phyloP scores from a whole-genome alignment of 2,797 vertebrate species.

The Enteromius treurensis region DNA sequence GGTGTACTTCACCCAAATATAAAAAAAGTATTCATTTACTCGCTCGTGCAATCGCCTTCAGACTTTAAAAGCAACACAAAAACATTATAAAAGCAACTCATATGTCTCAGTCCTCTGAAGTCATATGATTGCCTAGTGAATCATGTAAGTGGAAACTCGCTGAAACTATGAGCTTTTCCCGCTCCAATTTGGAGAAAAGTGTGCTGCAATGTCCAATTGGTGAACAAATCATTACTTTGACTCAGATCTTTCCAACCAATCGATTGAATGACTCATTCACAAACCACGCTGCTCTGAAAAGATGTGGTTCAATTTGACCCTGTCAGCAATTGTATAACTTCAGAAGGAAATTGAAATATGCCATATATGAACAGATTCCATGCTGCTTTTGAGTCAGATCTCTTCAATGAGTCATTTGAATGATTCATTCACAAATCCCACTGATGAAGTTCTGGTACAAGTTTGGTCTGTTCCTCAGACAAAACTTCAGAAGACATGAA shows the following conservation, averaged over 20 bases:
- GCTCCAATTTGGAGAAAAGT: background rate
- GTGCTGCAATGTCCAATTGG: background rate
- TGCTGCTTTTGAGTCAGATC: background rate
- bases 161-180: background rate
- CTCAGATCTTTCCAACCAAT: background rate
- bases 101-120: background rate
- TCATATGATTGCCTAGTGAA: background rate
- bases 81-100: background rate
- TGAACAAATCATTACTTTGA: background rate
- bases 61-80: background rate
- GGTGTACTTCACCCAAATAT: background rate
- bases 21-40: background rate
- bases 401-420: background rate
- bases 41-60: background rate
- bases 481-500: background rate
- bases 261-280: background rate
- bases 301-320: background rate
- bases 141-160: background rate
- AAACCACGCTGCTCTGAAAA: background rate
- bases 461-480: background rate
- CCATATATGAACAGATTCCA: background rate
- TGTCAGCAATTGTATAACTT: background rate
- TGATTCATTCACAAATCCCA: slow-evolving; percentile 12
- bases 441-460: background rate
- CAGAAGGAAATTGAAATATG: too few species aligned